These are phyloP conservation scores for Opisthocomus hoazin DNA, from an alignment of 2,113 vertebrate species.

Conservation along the genomic window DNA sequence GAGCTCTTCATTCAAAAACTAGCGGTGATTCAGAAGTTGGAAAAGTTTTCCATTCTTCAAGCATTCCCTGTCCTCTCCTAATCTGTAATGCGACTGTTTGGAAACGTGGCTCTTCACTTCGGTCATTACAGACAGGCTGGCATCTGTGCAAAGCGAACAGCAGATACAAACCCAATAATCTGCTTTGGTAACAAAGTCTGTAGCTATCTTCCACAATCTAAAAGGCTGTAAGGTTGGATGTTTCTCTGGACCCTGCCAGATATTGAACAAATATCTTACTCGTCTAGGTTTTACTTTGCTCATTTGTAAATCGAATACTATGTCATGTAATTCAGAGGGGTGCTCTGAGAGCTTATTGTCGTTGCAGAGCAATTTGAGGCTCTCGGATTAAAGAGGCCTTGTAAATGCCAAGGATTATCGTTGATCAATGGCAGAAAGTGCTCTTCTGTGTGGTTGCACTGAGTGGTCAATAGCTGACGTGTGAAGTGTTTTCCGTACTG, in stretches of 20 bases:
- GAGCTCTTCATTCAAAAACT: not conserved
- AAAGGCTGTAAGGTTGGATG: not conserved
- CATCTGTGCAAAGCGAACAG: not conserved
- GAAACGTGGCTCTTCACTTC: not conserved
- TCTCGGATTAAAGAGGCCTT: not conserved
- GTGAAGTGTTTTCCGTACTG: not conserved
- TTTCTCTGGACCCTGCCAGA: not conserved
- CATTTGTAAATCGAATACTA: not conserved
- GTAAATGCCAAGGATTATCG: conserved; percentile 4
- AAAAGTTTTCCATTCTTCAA: not conserved
- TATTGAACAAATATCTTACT: not conserved
- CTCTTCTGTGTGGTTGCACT: not conserved
- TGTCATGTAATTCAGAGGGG: not conserved
- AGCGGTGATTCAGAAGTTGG: not conserved
- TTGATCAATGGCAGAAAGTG: not conserved
- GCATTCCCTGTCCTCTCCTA: not conserved
- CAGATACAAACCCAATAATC: not conserved
- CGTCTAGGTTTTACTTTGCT: not conserved
- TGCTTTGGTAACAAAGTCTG: not conserved
- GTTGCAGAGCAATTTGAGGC: not conserved
- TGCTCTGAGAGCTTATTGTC: not conserved
- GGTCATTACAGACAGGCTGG: not conserved
- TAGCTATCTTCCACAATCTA: not conserved
- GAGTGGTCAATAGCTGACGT: not conserved
- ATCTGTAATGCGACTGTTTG: not conserved